Conservation (phyloP, 37 sponge, comb jelly and placozoan species). For the Aplysina aerophoba region DNA sequence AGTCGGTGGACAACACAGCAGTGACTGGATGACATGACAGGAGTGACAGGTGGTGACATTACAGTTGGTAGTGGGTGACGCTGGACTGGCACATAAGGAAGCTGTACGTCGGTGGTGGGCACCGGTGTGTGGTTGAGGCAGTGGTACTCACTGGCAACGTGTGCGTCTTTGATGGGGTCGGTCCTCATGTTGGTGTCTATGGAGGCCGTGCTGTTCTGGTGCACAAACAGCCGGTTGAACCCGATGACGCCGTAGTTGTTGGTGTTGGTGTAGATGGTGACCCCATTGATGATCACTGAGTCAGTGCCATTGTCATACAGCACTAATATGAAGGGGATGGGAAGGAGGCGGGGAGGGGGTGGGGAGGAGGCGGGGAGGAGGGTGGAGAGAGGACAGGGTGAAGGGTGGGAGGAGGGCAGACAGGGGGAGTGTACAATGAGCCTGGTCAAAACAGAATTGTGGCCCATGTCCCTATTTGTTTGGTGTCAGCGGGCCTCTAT, state of each 20-base stretch:
- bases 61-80: no score
- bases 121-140: not conserved
- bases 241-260: not conserved
- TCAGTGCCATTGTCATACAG: not conserved
- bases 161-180: not conserved
- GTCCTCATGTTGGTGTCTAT: not conserved
- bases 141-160: not conserved
- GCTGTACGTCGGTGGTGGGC: not conserved
- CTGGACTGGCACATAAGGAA: no score
- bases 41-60: no score
- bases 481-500: no score
- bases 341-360: no score
- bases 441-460: no score
- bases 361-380: not conserved
- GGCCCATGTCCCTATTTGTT: no score
- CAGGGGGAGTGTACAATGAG: no score
- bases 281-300: not conserved
- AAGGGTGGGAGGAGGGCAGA: not conserved
- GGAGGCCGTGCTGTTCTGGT: not conserved
- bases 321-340: no score
- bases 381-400: not conserved
- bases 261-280: not conserved
- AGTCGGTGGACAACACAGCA: no score
- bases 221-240: not conserved
- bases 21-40: no score